Evolutionary conservation across 2,888 invertebrate genomes (phyloP), one percentile per base, ranked within the genome.

Genomic region (Rhagium mordax): DNA sequence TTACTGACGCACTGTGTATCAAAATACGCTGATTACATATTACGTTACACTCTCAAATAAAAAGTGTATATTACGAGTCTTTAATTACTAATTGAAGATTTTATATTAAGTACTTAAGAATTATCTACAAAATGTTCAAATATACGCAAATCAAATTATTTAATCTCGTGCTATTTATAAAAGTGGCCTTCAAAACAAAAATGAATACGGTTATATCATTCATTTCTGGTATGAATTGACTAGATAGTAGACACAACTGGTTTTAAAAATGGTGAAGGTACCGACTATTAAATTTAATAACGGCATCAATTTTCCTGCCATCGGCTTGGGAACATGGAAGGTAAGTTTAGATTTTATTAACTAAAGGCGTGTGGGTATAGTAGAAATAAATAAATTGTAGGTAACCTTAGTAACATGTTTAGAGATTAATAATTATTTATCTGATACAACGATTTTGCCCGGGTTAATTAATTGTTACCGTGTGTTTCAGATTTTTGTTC

Each of bases 281-380:
- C 84, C 86, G 10, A 82, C 74, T 10, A 71, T 88, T 0, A 86
- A 84, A 59, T 85, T 90, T 7, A 88, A 83, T 77, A 88, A 88
- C 78, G 90, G 90, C 13, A 16, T 81, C 8, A 81, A 86, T 71
- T 85, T 89, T 72, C 91, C 90, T 1, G 82, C 86, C 53, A 83
- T 91, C 55, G 91, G 90, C 5, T 83, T 90, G 51, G 83, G 83
- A 29, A 83, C 83, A n/a, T 83, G 61, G 90, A 81, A 81, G 78
- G 83, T 82, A 76, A 66, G 76, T 68, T 29, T 51, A 15, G 16
- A 16, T 57, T 29, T 24, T 27, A 27, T 51, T 51, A 51, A 51
- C 24, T 24, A n/a, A n/a, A n/a, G n/a, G n/a, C n/a, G n/a, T n/a
- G n/a, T n/a, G n/a, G n/a, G n/a, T n/a, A n/a, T n/a, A n/a, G n/a